Base-by-base conservation (phyloP, 1,140 invertebrate genomes). In the Apis florea region DNA sequence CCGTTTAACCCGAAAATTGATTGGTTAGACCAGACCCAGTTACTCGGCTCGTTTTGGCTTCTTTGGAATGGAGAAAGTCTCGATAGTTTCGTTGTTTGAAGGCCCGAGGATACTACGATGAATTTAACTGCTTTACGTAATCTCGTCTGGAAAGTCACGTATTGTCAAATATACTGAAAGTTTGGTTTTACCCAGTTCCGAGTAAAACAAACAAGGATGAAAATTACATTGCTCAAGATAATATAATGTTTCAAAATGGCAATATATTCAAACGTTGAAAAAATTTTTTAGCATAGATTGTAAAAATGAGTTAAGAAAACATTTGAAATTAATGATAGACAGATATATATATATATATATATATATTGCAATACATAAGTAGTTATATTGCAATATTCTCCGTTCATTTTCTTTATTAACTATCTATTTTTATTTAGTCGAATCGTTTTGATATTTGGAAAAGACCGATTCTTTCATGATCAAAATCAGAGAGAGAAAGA, bases 51-150 rank as follows among this genome's bases (percentile, higher is more conserved):
- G 66, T 13, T 5, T 53, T 47, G n/a, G 79, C 73, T 81, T 75
- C 79, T 72, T 84, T 76, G 51, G 24, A 31, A 54, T 47, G 31
- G 83, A 87, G 85, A 88, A 88, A 87, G 74, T 73, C 15, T 21
- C 71, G 49, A 67, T 51, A 74, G 84, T 88, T 88, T 85, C 85
- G 83, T 53, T 66, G 79, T 70, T 61, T 80, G 47, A n/a, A 76
- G 67, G 47, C 31, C 59, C 72, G 74, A 24, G 59, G 40, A 76
- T 68, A 83, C 83, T 70, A 73, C 68, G 68, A 78, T 78, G 24
- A 73, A 85, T 74, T 21, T 56, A 40, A 40, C 68, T 49, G 31
- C 47, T 71, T 85, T 86, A 63, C 76, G 66, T 64, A 77, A 82
- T 51, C 63, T 21, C 66, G 51, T 64, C 49, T 26, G 54, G 56